Evolutionary conservation across 2,113 vertebrate genomes (phyloP), one percentile per base, ranked within the genome.

Genomic region (Dolichotis patagonum): DNA sequence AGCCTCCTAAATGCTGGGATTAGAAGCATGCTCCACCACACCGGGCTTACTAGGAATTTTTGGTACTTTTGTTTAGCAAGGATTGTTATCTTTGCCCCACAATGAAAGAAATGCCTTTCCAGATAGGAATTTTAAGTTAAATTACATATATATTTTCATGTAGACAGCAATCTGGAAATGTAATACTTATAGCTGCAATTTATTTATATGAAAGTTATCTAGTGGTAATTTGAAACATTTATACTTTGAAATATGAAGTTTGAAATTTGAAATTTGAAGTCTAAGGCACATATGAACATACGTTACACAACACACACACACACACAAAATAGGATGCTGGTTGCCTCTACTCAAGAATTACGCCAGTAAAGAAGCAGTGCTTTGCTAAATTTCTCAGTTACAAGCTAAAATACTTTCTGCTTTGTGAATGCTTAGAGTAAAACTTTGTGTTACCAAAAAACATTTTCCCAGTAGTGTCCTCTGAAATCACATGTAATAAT

Each of bases 181-280:
- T 75, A 1, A 6, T 49, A 32, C 43, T 73, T 62, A 85, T 1
- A 69, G 3, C 56, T 91, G 8, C 1, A 91, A 52, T 88, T 88
- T 78, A 77, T 94, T 83, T 85, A 60, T 38, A 88, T 24, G 1
- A 26, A 93, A 85, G 13, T 65, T 77, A 82, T 56, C 38, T 69
- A 92, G 17, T 26, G 30, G 46, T 78, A 77, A 38, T 94, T 86
- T 92, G 12, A 69, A 94, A 93, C 9, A 80, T n/a, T 4, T 75
- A 87, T 80, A 81, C 58, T 92, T 92, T 73, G 52, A 96, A 88
- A 97, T 32, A 56, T 83, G 43, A 85, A 49, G 65, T 52, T 52
- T 52, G 46, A 46, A 52, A 52, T 52, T 52, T 52, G 16, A 58
- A 11, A 69, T 58, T 67, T 95, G 11, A 10, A 71, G 2, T 77